phyloP scores from a whole-genome alignment of 2,797 vertebrate species.

The Gadopsis marmoratus region DNA sequence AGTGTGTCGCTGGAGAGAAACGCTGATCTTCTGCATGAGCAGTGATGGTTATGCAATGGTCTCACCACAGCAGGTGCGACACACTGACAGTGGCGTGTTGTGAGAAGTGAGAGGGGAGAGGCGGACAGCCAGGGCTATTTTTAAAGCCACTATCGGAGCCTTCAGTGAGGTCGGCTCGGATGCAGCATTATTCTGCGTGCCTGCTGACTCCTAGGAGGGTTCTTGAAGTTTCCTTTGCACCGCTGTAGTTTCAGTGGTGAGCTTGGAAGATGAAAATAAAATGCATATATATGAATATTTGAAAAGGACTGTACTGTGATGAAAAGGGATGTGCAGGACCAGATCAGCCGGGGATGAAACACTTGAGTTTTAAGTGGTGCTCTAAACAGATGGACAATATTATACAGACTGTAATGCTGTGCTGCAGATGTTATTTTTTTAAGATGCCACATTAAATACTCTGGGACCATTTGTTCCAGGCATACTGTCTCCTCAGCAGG shows the following conservation, averaged over 20 bases:
- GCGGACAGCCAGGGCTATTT: constrained; percentile 78
- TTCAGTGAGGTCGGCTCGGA: constrained; percentile 50
- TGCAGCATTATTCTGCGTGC: constrained; percentile 42
- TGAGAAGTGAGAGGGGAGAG: constrained; percentile 65
- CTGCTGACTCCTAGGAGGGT: constrained; percentile 35
- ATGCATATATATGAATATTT: constrained; percentile 59
- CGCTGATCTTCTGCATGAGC: constrained; percentile 68
- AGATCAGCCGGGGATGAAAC: constrained; percentile 27
- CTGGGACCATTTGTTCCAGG: constrained; percentile 27
- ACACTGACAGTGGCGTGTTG: constrained; percentile 65
- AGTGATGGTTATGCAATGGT: constrained; percentile 63
- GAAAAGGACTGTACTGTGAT: constrained; percentile 26
- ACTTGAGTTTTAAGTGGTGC: constrained; percentile 39
- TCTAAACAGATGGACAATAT: constrained; percentile 23
- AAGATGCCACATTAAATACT: constrained; percentile 25
- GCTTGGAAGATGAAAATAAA: constrained; percentile 36
- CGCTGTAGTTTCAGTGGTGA: background rate
- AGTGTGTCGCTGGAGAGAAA: constrained; percentile 43
- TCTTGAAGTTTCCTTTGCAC: constrained; percentile 39
- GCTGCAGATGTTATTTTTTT: constrained; percentile 33
- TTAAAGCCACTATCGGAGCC: constrained; percentile 68
- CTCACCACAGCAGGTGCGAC: constrained; percentile 74
- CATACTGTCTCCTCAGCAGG: constrained; percentile 18
- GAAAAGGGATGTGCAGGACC: constrained; percentile 6
- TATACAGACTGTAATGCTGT: constrained; percentile 20